A percentile compares a stretch with the other conserved stretches of the same genome.
phyloP scores from a whole-genome alignment of 2,797 vertebrate species.

The Helostoma temminkii region DNA sequence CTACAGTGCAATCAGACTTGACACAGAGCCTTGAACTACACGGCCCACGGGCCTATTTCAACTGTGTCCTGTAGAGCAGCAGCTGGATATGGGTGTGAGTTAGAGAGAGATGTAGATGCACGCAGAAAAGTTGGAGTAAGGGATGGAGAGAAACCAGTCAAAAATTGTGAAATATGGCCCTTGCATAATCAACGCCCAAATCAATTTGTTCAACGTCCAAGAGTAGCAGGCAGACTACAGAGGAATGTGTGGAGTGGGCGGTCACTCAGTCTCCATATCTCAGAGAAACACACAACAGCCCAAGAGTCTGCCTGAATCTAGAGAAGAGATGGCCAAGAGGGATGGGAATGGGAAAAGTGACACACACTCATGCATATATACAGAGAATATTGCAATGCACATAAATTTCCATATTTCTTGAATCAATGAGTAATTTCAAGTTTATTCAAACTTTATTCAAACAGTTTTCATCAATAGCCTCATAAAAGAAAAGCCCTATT shows the following conservation, averaged over 20 bases:
- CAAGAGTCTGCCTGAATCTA: constrained; percentile 49
- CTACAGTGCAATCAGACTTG: constrained; percentile 55
- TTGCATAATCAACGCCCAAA: constrained; percentile 75
- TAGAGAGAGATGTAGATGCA: constrained; percentile 39
- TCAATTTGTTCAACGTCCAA: constrained; percentile 77
- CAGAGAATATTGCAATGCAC: constrained; percentile 38
- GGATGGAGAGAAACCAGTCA: constrained; percentile 62
- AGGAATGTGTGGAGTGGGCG: constrained; percentile 74
- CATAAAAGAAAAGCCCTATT: constrained; percentile 7
- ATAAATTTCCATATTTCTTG: constrained; percentile 49
- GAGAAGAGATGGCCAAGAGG: constrained; percentile 62
- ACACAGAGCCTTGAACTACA: constrained; percentile 59
- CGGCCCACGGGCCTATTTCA: constrained; percentile 48
- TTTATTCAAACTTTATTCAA: constrained; percentile 31
- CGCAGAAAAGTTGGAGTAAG: constrained; percentile 34
- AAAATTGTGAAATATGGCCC: constrained; percentile 70
- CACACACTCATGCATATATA: constrained; percentile 17
- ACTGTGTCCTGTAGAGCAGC: constrained; percentile 44
- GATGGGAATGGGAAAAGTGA: constrained; percentile 43
- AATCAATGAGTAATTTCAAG: constrained; percentile 16
- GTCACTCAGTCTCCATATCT: constrained; percentile 69
- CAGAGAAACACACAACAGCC: constrained; percentile 72
- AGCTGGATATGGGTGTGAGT: constrained; percentile 57
- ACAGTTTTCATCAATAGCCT: constrained; percentile 19
- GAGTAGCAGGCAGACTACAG: constrained; percentile 66